phyloP scores from a whole-genome alignment of 1,140 invertebrate species.

The Ctenoplectra terminalis region DNA sequence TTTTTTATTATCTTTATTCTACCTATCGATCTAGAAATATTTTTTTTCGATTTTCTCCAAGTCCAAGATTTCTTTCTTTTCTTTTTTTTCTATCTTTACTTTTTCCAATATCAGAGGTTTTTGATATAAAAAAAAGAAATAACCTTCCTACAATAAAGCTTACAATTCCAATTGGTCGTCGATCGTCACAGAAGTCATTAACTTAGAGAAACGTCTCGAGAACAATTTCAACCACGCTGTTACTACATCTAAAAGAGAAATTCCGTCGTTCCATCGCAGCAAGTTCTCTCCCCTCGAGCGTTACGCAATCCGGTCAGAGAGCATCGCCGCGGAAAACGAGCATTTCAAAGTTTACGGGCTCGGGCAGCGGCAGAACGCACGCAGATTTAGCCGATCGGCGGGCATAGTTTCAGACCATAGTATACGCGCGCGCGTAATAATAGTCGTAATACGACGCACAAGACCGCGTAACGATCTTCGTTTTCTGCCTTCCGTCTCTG shows the following conservation, averaged over 20 bases:
- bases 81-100: too few relatives aligned
- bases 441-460: slow-evolving; percentile 66
- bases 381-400: slow-evolving; percentile 51
- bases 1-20: too few relatives aligned
- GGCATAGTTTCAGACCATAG: slow-evolving; percentile 47
- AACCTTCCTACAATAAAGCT: too few relatives aligned
- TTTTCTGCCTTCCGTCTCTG: slow-evolving; percentile 55
- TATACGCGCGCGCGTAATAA: slow-evolving; percentile 61
- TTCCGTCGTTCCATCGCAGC: background rate
- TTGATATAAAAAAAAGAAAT: too few relatives aligned
- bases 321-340: slow-evolving; percentile 15
- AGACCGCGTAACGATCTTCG: slow-evolving; percentile 60
- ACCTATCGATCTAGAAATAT: too few relatives aligned
- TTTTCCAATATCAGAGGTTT: too few relatives aligned
- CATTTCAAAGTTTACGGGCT: slow-evolving; percentile 19
- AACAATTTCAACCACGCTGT: too few relatives aligned
- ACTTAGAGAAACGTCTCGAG: too few relatives aligned
- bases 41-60: too few relatives aligned
- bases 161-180: too few relatives aligned
- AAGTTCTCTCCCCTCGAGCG: background rate
- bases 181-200: too few relatives aligned
- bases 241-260: background rate
- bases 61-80: too few relatives aligned
- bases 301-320: slow-evolving; percentile 27
- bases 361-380: background rate